phyloP scores from a whole-genome alignment of 2,797 vertebrate species.

The Sebastes steindachneri region DNA sequence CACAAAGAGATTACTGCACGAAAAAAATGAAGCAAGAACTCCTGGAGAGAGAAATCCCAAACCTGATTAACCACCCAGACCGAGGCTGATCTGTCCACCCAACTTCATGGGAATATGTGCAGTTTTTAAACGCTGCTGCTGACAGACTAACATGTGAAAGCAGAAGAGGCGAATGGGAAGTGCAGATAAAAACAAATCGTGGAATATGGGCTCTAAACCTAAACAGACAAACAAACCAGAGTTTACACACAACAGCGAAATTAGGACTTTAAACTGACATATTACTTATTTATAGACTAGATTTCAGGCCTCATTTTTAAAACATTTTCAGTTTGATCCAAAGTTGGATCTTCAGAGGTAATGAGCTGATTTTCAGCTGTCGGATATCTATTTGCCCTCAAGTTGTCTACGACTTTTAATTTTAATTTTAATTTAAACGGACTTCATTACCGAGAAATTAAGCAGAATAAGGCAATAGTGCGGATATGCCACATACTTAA shows the following conservation, averaged over 20 bases:
- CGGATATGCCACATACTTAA: neutral
- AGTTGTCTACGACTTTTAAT: neutral
- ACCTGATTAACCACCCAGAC: neutral
- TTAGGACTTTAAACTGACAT: neutral
- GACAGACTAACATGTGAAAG: conserved; percentile 14
- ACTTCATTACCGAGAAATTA: neutral
- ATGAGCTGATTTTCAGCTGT: neutral
- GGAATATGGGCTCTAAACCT: neutral
- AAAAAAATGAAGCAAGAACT: neutral
- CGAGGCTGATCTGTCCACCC: conserved; percentile 4
- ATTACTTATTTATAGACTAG: neutral
- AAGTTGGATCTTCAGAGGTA: neutral
- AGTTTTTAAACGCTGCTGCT: conserved; percentile 6
- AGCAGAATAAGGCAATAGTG: neutral
- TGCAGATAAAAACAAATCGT: conserved; percentile 1
- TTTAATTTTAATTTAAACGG: neutral
- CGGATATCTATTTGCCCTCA: neutral
- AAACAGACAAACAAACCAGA: neutral
- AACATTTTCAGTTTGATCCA: neutral
- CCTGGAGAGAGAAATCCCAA: neutral
- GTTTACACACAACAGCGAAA: neutral
- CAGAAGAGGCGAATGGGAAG: conserved; percentile 21
- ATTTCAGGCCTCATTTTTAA: neutral
- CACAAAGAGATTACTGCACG: neutral
- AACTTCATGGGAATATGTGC: conserved; percentile 1